These are phyloP conservation scores for Gastrophysa polygoni DNA, from an alignment of 2,888 invertebrate species.

Conservation along the genomic window DNA sequence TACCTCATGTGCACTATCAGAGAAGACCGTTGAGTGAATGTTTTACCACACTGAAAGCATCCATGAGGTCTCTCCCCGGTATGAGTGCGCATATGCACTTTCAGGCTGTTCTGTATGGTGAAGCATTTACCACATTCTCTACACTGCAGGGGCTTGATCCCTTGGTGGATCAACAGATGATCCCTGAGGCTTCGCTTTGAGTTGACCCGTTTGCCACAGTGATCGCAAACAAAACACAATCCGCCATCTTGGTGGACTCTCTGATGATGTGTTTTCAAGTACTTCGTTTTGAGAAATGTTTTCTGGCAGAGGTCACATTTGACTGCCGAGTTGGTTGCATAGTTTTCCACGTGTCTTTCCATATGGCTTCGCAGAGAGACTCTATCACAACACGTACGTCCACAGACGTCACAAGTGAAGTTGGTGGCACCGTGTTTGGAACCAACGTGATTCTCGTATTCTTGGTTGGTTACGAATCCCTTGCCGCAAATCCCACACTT, in stretches of 20 bases:
- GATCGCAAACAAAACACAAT: conserved; percentile 43
- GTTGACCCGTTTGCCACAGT: conserved; percentile 47
- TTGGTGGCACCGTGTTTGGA: conserved; percentile 36
- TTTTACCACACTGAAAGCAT: conserved; percentile 25
- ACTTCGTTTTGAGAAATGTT: conserved; percentile 41
- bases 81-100: conserved; percentile 50
- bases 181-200: conserved; percentile 41
- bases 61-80: conserved; percentile 36
- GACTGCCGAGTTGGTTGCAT: conserved; percentile 7
- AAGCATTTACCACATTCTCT: conserved; percentile 59
- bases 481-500: conserved; percentile 51
- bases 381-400: conserved; percentile 39
- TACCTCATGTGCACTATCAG: conserved; percentile 22
- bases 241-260: conserved; percentile 44
- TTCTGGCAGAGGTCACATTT: conserved; percentile 43
- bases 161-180: conserved; percentile 56
- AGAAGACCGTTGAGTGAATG: conserved; percentile 18
- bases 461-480: conserved; percentile 44
- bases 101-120: conserved; percentile 41
- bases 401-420: conserved; percentile 40
- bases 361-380: conserved; percentile 33
- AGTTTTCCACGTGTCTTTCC: conserved; percentile 37
- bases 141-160: conserved; percentile 37
- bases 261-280: conserved; percentile 41
- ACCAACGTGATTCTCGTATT: conserved; percentile 42